phyloP scores from a whole-genome alignment of 2,113 vertebrate genomes.

The Tamias sibiricus region DNA sequence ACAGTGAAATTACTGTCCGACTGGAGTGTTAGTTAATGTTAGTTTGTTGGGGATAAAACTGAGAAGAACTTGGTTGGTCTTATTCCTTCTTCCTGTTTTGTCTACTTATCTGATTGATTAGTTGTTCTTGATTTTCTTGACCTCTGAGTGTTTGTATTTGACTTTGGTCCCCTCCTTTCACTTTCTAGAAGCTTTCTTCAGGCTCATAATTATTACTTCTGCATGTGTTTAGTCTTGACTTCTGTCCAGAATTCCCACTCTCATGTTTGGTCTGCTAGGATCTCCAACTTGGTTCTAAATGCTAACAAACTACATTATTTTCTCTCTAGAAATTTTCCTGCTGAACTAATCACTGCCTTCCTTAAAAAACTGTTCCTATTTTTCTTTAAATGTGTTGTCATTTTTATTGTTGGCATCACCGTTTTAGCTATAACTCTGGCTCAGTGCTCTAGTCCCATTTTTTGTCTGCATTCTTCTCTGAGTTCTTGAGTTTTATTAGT shows the following conservation, averaged over 20 bases:
- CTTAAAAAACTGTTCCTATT: background rate
- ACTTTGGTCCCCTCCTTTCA: background rate
- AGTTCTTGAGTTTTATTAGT: background rate
- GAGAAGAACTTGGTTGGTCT: background rate
- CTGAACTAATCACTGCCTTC: background rate
- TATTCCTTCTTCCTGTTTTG: background rate
- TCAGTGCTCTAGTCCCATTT: background rate
- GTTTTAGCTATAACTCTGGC: background rate
- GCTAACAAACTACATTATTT: background rate
- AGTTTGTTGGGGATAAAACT: background rate
- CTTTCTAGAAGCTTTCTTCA: background rate
- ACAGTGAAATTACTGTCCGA: background rate
- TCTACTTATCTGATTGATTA: background rate
- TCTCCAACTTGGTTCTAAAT: background rate
- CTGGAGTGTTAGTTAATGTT: background rate
- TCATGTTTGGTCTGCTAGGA: background rate
- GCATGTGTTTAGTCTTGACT: background rate
- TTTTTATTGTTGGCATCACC: background rate
- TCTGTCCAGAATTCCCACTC: background rate
- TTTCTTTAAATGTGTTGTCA: background rate
- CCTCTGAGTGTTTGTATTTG: background rate
- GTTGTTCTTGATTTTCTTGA: background rate
- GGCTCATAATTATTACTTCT: background rate
- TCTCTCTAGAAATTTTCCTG: background rate
- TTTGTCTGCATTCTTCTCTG: background rate